Base-by-base conservation (phyloP, 2,113 vertebrate species). In the Vulpes vulpes region DNA sequence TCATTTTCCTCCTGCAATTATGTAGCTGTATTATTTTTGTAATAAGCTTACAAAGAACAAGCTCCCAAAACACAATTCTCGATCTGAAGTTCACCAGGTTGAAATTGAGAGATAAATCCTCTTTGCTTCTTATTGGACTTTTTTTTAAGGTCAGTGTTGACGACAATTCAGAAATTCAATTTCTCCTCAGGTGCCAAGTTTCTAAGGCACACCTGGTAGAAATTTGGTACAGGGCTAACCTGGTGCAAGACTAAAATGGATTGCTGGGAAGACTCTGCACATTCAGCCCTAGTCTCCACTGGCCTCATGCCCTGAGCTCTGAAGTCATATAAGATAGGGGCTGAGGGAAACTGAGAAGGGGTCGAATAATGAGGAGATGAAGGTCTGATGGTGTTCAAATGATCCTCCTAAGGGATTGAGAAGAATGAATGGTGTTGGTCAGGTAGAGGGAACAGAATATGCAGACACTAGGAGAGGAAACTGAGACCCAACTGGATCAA, bases 11-110 rank as follows among this genome's bases (percentile, higher is more conserved):
- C 22, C 35, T 97, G 81, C 94, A 98, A 98, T 98, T 98, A 98
- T 92, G 92, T 96, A 96, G 94, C 88, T 97, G 60, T 79, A 92
- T 98, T 97, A 97, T 97, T 97, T 97, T 96, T 97, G 76, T 97
- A 96, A 97, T 95, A 88, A 90, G 87, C 74, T 97, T 97, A 95
- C 49, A 16, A 91, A 97, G 89, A 98, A 96, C 94, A 94, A 96
- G 83, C 74, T 98, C 71, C 69, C 69, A 57, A 65, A 97, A 92
- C 5, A n/a, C 69, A 91, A 38, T 88, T 82, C 96, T 95, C 84
- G 19, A 92, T 35, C 94, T 85, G 76, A 97, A 92, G 98, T 94
- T 97, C 95, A 95, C 71, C 64, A 92, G 59, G 25, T 95, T 93
- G 87, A 93, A 95, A 96, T 57, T 5, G 15, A 97, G 51, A 97